phyloP scores from a whole-genome alignment of 2,888 invertebrate genomes.

The Cantharis nigra region DNA sequence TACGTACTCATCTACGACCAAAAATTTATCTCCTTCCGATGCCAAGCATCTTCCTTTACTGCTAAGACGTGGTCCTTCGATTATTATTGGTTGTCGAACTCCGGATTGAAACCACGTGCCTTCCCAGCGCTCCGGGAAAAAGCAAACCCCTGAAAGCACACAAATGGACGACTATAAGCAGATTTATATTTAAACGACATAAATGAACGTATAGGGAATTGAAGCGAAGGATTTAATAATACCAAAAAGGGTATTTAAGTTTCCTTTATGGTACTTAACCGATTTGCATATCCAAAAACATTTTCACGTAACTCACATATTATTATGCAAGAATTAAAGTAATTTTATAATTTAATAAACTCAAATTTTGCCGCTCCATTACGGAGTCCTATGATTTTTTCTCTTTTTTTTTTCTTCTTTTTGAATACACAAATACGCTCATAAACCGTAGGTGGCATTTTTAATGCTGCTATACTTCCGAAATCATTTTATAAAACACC shows the following conservation, averaged over 20 bases:
- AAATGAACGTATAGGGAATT: slow-evolving; percentile 19
- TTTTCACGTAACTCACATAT: neutral
- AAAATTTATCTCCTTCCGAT: slow-evolving; percentile 85
- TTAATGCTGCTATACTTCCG: neutral
- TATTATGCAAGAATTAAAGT: neutral
- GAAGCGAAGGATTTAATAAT: slow-evolving; percentile 16
- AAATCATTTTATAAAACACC: slow-evolving; percentile 1
- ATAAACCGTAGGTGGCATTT: slow-evolving; percentile 1
- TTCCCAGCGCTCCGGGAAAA: slow-evolving; percentile 83
- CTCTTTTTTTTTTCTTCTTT: neutral
- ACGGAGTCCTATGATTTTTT: no score
- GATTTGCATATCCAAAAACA: slow-evolving; percentile 7
- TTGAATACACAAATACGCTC: neutral
- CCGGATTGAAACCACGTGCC: slow-evolving; percentile 92
- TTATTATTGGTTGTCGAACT: slow-evolving; percentile 81
- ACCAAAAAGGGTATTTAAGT: neutral
- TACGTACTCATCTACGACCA: slow-evolving; percentile 88
- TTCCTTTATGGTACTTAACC: slow-evolving; percentile 10
- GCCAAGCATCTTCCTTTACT: slow-evolving; percentile 85
- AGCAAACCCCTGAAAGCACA: slow-evolving; percentile 67
- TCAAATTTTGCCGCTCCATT: neutral
- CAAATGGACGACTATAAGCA: slow-evolving; percentile 25
- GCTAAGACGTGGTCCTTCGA: slow-evolving; percentile 80
- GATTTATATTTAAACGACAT: slow-evolving; percentile 28
- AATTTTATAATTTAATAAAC: neutral